A percentile compares a stretch with the other conserved stretches of the same genome.
Conservation (phyloP, 2,888 invertebrate genomes). For the Sminthurides aquaticus region DNA sequence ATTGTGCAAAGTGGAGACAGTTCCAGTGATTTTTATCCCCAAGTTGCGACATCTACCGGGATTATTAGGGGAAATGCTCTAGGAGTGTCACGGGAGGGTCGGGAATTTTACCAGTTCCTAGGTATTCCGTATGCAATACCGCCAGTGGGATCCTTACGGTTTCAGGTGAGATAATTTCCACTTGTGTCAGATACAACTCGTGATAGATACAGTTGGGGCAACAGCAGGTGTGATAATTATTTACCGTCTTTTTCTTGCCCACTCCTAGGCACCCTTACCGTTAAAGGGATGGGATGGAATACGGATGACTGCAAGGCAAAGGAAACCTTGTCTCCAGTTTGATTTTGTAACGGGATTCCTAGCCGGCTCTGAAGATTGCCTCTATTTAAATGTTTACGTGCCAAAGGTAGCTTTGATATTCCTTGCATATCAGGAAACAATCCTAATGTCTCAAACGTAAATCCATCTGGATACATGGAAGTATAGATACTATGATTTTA, state of each 20-base stretch:
- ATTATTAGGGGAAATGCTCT: too few species aligned
- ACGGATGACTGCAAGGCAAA: neutral
- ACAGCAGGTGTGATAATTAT: too few species aligned
- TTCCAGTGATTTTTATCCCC: too few species aligned
- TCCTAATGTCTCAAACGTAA: too few species aligned
- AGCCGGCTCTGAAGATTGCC: slow-evolving; percentile 8
- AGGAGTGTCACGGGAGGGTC: too few species aligned
- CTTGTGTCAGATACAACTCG: too few species aligned
- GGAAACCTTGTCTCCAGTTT: slow-evolving; percentile 1
- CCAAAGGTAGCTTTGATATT: slow-evolving; percentile 7
- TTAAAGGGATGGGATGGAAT: neutral
- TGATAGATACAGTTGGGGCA: too few species aligned
- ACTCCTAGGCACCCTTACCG: slow-evolving; percentile 2
- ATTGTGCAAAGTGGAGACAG: too few species aligned
- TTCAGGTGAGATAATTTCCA: neutral
- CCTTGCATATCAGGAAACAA: too few species aligned
- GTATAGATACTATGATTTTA: neutral
- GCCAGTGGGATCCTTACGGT: neutral
- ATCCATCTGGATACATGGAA: neutral
- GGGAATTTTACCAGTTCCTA: neutral
- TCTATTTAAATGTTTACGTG: slow-evolving; percentile 7
- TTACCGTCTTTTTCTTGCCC: neutral
- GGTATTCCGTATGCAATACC: neutral
- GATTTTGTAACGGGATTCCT: slow-evolving; percentile 6
- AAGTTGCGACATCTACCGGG: too few species aligned